Evolutionary conservation across 2,888 invertebrate species (phyloP), one percentile per base, ranked within the genome.

Genomic region (Drosophila nr. perissopoda): DNA sequence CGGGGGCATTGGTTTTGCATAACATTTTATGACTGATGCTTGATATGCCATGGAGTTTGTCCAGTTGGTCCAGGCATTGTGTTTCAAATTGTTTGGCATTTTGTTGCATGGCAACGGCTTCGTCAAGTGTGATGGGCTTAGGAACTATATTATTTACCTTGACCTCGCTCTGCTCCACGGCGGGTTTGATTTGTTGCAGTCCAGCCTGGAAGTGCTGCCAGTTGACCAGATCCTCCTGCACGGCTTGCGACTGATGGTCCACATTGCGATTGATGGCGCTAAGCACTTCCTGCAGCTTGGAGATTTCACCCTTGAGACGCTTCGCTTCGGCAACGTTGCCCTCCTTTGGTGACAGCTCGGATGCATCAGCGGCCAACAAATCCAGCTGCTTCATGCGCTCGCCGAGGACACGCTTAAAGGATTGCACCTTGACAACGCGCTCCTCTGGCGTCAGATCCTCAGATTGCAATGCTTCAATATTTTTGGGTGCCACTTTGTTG

Each of bases 101-200:
- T 77, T 95, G 94, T 91, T 96, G 95, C 91, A 97, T 94, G 83
- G 96, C 95, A 74, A 95, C 94, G n/a, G 98, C 98, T 94, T 99
- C 98, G 75, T 95, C 94, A 61, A 98, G 94, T 51, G 95, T 96
- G 5, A 95, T 93, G 25, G 98, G 98, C 92, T 97, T 97, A 7
- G 96, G 88, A 83, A 91, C 87, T 83, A 92, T 90, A 62, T 90
- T 91, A 91, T 93, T 93, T 90, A 97, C 94, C 93, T 96, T 96
- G n/a, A 96, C 93, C 94, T 98, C 98, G 25, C 97, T 97, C 91
- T 97, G 95, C 91, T 98, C 97, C 65, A 99, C 95, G 96, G 98
- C 97, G 0, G 98, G 98, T 91, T 96, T 96, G 59, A 98, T 95
- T 92, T 96, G 95, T 70, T 96, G 95, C 36, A 98, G 94, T 64